Evolutionary conservation across 2,113 vertebrate species (phyloP).

Genomic region (zebrafish (Danio rerio)): DNA sequence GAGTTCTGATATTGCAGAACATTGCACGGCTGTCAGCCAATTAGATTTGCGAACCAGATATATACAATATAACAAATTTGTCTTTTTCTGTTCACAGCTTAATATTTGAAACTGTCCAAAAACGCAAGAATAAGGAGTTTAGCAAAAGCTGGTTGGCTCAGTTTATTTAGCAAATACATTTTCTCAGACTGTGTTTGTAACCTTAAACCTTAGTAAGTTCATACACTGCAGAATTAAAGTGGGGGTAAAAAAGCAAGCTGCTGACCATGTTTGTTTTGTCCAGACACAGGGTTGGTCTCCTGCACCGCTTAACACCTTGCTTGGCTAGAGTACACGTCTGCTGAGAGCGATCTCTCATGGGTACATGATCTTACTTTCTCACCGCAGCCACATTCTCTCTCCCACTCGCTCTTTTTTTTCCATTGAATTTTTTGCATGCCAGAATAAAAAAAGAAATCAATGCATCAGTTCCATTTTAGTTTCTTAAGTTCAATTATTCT

Average conservation of each 20-base stretch:
- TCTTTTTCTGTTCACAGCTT: no score
- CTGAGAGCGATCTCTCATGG: conserved; percentile 49
- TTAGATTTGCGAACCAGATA: no score
- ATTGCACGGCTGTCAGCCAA: no score
- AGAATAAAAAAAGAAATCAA: background rate
- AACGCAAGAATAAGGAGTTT: background rate
- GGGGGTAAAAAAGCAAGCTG: conserved; percentile 50
- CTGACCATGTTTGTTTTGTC: conserved; percentile 60
- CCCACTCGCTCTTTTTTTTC: background rate
- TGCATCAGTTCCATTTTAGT: background rate
- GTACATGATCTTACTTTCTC: conserved; percentile 61
- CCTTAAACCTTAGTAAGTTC: background rate
- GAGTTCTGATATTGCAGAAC: no score
- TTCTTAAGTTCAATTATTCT: conserved; percentile 34
- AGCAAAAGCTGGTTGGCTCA: background rate
- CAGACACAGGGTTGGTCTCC: conserved; percentile 62
- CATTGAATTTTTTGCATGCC: conserved; percentile 17
- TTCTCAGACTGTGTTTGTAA: background rate
- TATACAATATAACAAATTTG: no score
- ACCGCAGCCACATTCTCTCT: background rate
- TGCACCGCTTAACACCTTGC: conserved; percentile 64
- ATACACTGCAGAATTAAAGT: background rate
- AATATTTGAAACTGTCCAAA: background rate
- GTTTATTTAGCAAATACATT: background rate
- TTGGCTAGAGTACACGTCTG: conserved; percentile 52